Percentiles rank a stretch among this genome's conserved stretches.
phyloP scores from a whole-genome alignment of 2,113 vertebrate genomes.

The Opisthocomus hoazin region DNA sequence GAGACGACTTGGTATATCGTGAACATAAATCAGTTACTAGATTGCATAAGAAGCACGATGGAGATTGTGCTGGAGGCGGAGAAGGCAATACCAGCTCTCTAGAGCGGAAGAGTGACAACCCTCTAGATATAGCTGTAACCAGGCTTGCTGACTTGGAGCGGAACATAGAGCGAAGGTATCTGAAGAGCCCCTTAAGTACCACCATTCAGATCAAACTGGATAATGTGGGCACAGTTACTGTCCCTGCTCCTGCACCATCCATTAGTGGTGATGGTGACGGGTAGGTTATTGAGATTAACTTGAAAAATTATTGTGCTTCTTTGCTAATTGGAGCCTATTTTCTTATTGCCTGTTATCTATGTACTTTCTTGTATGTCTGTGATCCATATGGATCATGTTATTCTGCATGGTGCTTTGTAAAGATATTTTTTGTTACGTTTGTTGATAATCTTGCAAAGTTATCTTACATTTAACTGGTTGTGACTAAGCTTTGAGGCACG shows the following conservation, averaged over 20 bases:
- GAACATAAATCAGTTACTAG: slow-evolving; percentile 93
- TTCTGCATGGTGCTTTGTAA: slow-evolving; percentile 85
- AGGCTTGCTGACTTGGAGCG: slow-evolving; percentile 99
- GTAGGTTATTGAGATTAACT: slow-evolving; percentile 99
- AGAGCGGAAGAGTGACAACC: slow-evolving; percentile 94
- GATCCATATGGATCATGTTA: slow-evolving; percentile 77
- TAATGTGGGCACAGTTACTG: slow-evolving; percentile 99
- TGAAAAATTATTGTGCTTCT: slow-evolving; percentile 86
- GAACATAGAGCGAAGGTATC: slow-evolving; percentile 99
- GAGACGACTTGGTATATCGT: slow-evolving; percentile 97
- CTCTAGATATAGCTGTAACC: slow-evolving; percentile 99
- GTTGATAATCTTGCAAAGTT: slow-evolving; percentile 79
- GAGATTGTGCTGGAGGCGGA: slow-evolving; percentile 81
- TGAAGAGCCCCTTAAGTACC: slow-evolving; percentile 99
- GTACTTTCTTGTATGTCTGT: slow-evolving; percentile 83
- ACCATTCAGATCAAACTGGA: slow-evolving; percentile 99
- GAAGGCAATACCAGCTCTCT: slow-evolving; percentile 81
- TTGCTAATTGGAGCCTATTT: slow-evolving; percentile 91
- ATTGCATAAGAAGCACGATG: slow-evolving; percentile 76
- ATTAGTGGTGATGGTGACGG: slow-evolving; percentile 99
- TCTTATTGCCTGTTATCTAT: slow-evolving; percentile 85
- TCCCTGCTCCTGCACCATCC: slow-evolving; percentile 99
- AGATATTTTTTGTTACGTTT: slow-evolving; percentile 75
- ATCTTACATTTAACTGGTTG: slow-evolving; percentile 78
- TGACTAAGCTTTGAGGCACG: slow-evolving; percentile 82